Evolutionary conservation across 2,113 vertebrate species (phyloP).

Genomic region (chimpanzee (Pan troglodytes)): NHGRI_mPanTro3-v2.1_pri NC_072402.2:19580001-19580500

Average conservation of each 20-base stretch:
- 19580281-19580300: neutral
- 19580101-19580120: slow-evolving; percentile 43
- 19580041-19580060: accelerated
- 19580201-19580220: neutral
- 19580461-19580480: neutral
- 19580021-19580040: neutral
- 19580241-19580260: neutral
- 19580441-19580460: neutral
- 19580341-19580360: slow-evolving; percentile 6
- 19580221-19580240: neutral
- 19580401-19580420: neutral
- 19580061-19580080: neutral
- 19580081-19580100: neutral
- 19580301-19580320: neutral
- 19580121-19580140: neutral
- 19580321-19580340: neutral
- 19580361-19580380: neutral
- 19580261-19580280: neutral
- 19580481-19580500: neutral
- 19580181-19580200: neutral
- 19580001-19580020: neutral
- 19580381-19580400: neutral
- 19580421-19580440: neutral
- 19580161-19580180: neutral
- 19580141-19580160: neutral